Base-by-base conservation (phyloP, 2,888 invertebrate species). In the Chrysomela aeneicollis region DNA sequence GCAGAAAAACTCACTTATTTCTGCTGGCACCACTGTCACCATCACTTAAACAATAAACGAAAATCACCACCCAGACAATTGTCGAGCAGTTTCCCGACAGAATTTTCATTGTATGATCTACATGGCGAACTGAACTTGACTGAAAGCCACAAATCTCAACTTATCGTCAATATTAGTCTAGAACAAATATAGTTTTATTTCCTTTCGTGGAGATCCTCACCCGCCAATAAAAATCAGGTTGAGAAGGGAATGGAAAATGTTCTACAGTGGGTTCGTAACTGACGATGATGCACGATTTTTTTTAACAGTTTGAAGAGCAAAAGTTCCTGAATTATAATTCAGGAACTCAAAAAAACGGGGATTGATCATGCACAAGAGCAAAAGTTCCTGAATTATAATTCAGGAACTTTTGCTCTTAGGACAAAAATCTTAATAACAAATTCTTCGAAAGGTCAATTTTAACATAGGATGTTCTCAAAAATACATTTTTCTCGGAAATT, bases 51-150 rank as follows among this genome's bases (percentile, higher is more conserved):
- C 65, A 69, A 65, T 68, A 68, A 54, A 72, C 53, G 59, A 71
- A 68, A 64, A 74, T 55, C 65, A 71, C 67, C 60, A 71, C 64
- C 49, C 62, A 37, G 53, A 69, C 57, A 42, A 55, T 59, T 62
- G 64, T 64, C 59, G 72, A 61, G 64, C 67, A 61, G 64, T 69
- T 68, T 52, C 54, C 54, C 66, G 70, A 64, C 60, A 69, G 64
- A 66, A 70, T 62, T 69, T 50, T 71, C 73, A 74, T 74, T 66
- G 70, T 72, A 66, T 64, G 67, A 60, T 64, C 73, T 71, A 72
- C 73, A 74, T 74, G 65, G 68, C 72, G 72, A 66, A 59, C 67
- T 57, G 53, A 42, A 52, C 67, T 51, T 67, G 63, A 69, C 69
- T 69, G 65, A 69, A 64, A 65, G 64, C 61, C 65, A 65, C 65